Evolutionary conservation across 2,113 vertebrate genomes (phyloP).

Genomic region (Podarcis raffonei): DNA sequence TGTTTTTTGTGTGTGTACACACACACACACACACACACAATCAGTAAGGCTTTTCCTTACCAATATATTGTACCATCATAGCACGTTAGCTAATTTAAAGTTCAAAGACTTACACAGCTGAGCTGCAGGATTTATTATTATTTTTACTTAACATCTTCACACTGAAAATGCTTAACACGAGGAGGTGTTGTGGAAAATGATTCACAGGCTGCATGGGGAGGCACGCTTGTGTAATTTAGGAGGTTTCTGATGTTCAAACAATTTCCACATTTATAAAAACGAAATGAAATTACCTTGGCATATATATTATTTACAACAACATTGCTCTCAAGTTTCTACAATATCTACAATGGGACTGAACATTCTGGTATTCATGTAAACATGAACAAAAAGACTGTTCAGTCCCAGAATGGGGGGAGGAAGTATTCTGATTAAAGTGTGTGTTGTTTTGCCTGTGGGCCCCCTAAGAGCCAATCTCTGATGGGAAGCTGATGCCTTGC

Average conservation of each 20-base stretch:
- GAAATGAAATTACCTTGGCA: conserved; percentile 36
- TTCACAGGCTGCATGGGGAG: conserved; percentile 14
- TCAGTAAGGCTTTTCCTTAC: conserved; percentile 17
- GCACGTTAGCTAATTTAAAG: conserved; percentile 10
- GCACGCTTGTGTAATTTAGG: conserved; percentile 23
- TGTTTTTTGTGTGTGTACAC: too few relatives aligned
- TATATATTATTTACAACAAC: conserved; percentile 62
- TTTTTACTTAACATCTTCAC: conserved; percentile 12
- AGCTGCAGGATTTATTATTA: conserved; percentile 10
- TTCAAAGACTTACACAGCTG: conserved; percentile 33
- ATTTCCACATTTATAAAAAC: conserved; percentile 52
- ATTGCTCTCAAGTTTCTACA: conserved; percentile 4
- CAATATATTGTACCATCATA: conserved; percentile 10
- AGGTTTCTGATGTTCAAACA: conserved; percentile 35
- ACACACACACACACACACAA: neutral
- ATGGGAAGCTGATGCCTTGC: conserved; percentile 50
- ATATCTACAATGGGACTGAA: conserved; percentile 44
- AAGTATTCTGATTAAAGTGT: conserved; percentile 56
- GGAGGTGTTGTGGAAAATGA: conserved; percentile 24
- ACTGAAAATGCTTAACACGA: conserved; percentile 48
- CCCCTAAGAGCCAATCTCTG: conserved; percentile 48
- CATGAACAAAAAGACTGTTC: conserved; percentile 59
- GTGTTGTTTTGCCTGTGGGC: conserved; percentile 52
- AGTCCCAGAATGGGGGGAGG: conserved; percentile 34
- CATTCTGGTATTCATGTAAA: conserved; percentile 68